Evolutionary conservation across 2,113 vertebrate genomes (phyloP), one percentile per base, ranked within the genome.

Genomic region (Microtus ochrogaster): DNA sequence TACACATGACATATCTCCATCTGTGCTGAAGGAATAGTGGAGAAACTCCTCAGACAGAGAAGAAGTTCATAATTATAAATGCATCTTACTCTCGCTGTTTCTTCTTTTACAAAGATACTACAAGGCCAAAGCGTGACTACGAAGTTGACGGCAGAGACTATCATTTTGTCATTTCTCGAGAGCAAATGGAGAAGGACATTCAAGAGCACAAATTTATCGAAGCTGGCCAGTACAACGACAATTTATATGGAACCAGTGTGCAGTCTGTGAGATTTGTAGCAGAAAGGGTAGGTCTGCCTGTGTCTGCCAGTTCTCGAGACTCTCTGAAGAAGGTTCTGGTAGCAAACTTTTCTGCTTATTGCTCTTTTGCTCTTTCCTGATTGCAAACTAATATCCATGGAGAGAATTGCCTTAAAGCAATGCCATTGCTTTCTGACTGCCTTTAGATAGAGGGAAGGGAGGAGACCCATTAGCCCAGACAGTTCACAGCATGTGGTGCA

Each of bases 201-300:
- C 99, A 99, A 99, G 99, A 99, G 98, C 99, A 99, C 99, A 99
- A 99, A 98, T 99, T 99, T 98, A 99, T 99, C 87, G 99, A 99
- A 98, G 99, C 99, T 1, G 99, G 99, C 95, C 99, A 99, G 98
- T 99, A 99, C 98, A 99, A 99, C 8, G 99, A 99, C 97, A 99
- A 99, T 97, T 98, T 99, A 92, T 99, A 99, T 47, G 99, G 99
- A 90, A 99, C 99, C 47, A 99, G 99, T 33, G 99, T 99, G 98
- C 99, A 99, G 96, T 99, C 99, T 74, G 99, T 99, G 96, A 99
- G 99, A 99, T 99, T 99, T 28, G 99, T 99, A 97, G 99, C 99
- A 84, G 99, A 99, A 98, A 99, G 99, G 99, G 99, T 99, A 98
- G 96, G 99, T 98, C 93, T 82, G 9, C 21, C 3, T 33, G 0